phyloP scores from a whole-genome alignment of 2,113 vertebrate species.

The Isurus oxyrinchus region DNA sequence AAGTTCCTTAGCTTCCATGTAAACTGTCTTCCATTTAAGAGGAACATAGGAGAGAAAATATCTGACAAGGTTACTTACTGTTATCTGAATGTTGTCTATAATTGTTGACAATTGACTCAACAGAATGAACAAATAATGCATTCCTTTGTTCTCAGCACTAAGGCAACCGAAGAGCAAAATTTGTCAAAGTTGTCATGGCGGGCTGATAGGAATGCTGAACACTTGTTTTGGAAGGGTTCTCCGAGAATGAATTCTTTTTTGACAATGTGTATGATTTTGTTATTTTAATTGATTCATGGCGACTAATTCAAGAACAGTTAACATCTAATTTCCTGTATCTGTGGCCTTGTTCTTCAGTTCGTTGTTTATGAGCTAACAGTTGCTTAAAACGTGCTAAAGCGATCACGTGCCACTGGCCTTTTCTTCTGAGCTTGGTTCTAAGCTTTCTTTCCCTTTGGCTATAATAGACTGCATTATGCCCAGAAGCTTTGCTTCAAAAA shows the following conservation, averaged over 20 bases:
- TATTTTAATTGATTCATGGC: slow-evolving; percentile 46
- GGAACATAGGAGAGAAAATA: slow-evolving; percentile 59
- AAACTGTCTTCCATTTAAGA: slow-evolving; percentile 74
- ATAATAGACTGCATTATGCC: slow-evolving; percentile 89
- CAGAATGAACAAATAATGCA: slow-evolving; percentile 53
- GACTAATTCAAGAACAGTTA: slow-evolving; percentile 44
- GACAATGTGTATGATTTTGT: slow-evolving; percentile 57
- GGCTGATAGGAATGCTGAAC: slow-evolving; percentile 51
- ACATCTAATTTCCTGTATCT: slow-evolving; percentile 61
- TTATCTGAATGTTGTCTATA: slow-evolving; percentile 43
- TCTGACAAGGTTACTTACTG: slow-evolving; percentile 24
- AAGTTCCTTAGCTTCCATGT: slow-evolving; percentile 60
- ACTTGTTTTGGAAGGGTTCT: slow-evolving; percentile 55
- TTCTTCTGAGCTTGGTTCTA: slow-evolving; percentile 54
- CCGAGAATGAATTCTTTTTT: slow-evolving; percentile 53
- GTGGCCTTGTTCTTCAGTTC: slow-evolving; percentile 89
- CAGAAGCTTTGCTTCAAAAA: slow-evolving; percentile 88
- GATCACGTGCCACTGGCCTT: slow-evolving; percentile 70
- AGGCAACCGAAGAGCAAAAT: slow-evolving; percentile 56
- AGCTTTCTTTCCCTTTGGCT: slow-evolving; percentile 80
- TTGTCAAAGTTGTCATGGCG: slow-evolving; percentile 32
- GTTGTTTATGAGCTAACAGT: slow-evolving; percentile 83
- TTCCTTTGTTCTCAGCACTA: slow-evolving; percentile 46
- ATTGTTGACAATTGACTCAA: slow-evolving; percentile 52
- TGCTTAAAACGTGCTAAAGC: slow-evolving; percentile 71